Conservation (phyloP, 2,797 vertebrate species). For the Notolabrus celidotus region DNA sequence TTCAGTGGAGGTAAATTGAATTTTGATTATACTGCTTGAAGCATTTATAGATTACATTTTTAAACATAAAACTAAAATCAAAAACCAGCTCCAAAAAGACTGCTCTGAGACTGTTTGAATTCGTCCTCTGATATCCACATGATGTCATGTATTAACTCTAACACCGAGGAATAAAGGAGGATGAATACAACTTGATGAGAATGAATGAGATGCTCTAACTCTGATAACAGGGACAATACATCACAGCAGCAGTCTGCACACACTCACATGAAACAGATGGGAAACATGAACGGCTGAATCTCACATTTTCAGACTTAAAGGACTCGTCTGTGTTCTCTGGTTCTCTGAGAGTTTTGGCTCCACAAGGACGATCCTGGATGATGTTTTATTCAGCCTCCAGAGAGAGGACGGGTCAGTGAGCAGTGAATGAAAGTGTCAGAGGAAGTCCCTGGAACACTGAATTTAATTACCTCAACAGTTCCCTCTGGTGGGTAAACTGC, state of each 20-base stretch:
- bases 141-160: neutral
- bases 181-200: conserved; percentile 14
- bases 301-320: neutral
- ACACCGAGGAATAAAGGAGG: conserved; percentile 3
- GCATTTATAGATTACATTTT: no score
- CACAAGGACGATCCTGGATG: neutral
- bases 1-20: no score
- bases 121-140: conserved; percentile 6
- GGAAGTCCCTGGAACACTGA: no score
- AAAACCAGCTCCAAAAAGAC: neutral
- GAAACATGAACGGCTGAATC: neutral
- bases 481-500: conserved; percentile 12
- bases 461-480: neutral
- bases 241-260: neutral
- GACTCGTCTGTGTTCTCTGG: neutral
- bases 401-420: neutral
- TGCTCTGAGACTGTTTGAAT: neutral
- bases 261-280: conserved; percentile 2
- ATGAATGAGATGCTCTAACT: conserved; percentile 15
- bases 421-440: neutral
- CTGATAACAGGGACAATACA: conserved; percentile 16
- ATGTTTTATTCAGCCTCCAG: no score
- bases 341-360: neutral
- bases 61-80: neutral
- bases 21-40: no score